Conservation (phyloP, 2,797 vertebrate species). For the Otus scops region DNA sequence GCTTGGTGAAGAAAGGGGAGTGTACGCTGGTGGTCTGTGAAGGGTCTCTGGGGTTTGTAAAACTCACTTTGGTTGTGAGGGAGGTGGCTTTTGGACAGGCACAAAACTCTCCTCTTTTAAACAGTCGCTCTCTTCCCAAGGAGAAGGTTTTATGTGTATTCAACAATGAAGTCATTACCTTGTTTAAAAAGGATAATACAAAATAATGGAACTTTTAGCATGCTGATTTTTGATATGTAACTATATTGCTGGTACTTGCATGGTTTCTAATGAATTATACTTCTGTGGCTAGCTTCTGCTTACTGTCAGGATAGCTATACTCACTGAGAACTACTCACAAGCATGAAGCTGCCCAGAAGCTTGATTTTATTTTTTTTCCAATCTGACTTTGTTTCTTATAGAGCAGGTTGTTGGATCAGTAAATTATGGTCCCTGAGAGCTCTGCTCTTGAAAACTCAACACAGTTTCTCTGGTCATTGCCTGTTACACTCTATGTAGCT, state of each 20-base stretch:
- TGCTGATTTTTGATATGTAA: background rate
- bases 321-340: background rate
- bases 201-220: background rate
- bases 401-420: background rate
- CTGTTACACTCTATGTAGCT: background rate
- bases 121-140: fast-evolving
- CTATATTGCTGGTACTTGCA: background rate
- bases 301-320: background rate
- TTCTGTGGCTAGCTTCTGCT: background rate
- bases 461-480: background rate
- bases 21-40: background rate
- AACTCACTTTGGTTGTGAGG: background rate
- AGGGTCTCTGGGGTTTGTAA: background rate
- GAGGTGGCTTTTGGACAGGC: background rate
- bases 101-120: background rate
- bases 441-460: background rate
- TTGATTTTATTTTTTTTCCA: background rate
- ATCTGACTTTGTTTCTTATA: background rate
- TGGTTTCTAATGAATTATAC: background rate
- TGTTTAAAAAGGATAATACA: background rate
- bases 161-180: background rate
- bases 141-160: background rate
- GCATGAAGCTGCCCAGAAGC: background rate
- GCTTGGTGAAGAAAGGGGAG: background rate
- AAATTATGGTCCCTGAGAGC: background rate